A percentile compares a stretch with the other conserved stretches of the same genome.
Conservation (phyloP, 2,888 invertebrate species). For the Lasioglossum oenotherae region DNA sequence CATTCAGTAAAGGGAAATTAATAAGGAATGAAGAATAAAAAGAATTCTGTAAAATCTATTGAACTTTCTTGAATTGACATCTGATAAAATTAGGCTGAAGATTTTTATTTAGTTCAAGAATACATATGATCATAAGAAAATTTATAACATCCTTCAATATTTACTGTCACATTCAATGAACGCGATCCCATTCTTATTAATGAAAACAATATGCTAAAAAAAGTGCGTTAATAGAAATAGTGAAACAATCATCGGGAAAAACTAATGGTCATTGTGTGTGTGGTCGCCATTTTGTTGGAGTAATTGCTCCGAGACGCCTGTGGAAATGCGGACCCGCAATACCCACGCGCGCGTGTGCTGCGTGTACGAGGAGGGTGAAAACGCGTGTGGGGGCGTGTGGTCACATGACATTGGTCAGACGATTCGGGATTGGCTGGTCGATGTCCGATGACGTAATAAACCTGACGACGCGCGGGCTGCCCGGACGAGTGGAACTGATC, state of each 20-base stretch:
- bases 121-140: neutral
- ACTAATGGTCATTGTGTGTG: constrained; percentile 22
- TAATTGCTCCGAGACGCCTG: constrained; percentile 49
- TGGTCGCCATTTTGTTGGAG: constrained; percentile 40
- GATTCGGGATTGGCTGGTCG: constrained; percentile 61
- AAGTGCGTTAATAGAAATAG: neutral
- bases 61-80: neutral
- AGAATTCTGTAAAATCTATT: neutral
- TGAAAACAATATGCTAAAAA: neutral
- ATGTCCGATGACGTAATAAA: constrained; percentile 60
- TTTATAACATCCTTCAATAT: neutral
- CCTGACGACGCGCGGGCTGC: constrained; percentile 55
- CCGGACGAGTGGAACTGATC: constrained; percentile 38
- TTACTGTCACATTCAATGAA: neutral
- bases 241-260: neutral
- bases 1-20: neutral
- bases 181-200: neutral
- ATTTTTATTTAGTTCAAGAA: neutral
- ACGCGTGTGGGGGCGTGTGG: constrained; percentile 35
- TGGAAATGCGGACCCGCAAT: constrained; percentile 25
- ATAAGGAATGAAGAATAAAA: neutral
- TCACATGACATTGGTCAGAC: constrained; percentile 50
- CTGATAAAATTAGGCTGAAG: neutral
- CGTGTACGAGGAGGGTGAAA: constrained; percentile 32
- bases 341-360: constrained; percentile 34